These are phyloP conservation scores for Lathamus discolor DNA, from an alignment of 2,113 vertebrate species.

Conservation along the genomic window DNA sequence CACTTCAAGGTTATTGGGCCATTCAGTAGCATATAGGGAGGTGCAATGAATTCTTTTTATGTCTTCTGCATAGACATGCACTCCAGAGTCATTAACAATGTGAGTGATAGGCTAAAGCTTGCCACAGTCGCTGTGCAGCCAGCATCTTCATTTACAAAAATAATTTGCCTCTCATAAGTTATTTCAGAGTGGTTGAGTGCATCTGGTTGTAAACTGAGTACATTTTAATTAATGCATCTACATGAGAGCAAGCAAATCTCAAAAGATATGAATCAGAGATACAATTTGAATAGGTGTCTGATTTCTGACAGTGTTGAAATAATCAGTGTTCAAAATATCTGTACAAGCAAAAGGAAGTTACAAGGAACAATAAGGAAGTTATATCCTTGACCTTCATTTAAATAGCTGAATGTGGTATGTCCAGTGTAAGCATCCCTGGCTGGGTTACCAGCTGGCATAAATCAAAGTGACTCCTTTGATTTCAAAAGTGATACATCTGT, in stretches of 20 bases:
- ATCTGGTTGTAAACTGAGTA: background rate
- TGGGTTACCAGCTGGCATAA: background rate
- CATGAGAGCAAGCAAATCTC: background rate
- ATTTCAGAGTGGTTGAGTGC: background rate
- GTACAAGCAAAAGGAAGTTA: background rate
- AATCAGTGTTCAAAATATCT: background rate
- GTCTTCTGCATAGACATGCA: background rate
- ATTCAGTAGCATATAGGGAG: background rate
- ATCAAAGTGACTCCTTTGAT: background rate
- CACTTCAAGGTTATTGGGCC: background rate
- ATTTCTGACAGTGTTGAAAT: background rate
- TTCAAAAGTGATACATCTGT: background rate
- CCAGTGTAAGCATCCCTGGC: background rate
- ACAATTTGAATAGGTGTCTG: background rate
- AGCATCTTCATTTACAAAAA: background rate
- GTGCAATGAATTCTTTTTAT: background rate
- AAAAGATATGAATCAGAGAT: background rate
- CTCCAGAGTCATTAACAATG: background rate
- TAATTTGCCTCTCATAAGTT: background rate
- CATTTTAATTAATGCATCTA: conserved; percentile 1
- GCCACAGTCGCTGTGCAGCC: background rate
- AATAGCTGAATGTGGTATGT: background rate
- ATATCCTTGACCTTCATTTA: background rate
- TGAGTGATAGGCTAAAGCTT: background rate
- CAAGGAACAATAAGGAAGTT: background rate